Evolutionary conservation across 2,113 vertebrate species (phyloP).

Genomic region (Gasterosteus nipponicus): DNA sequence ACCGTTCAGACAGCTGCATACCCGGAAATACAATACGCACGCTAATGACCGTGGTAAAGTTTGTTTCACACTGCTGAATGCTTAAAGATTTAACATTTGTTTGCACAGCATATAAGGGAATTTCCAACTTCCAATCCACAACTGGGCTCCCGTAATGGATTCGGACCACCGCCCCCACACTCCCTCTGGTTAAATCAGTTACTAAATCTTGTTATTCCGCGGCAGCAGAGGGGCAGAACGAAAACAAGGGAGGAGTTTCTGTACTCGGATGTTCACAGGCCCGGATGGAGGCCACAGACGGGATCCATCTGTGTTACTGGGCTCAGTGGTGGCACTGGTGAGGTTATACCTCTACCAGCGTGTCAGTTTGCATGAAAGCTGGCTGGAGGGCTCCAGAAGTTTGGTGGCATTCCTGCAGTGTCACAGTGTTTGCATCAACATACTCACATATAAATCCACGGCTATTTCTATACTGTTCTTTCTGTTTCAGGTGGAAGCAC

Average conservation of each 20-base stretch:
- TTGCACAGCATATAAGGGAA: conserved; percentile 20
- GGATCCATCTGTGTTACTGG: conserved; percentile 4
- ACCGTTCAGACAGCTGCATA: background rate
- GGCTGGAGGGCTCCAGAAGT: background rate
- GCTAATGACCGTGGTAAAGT: background rate
- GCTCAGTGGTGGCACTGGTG: conserved; percentile 5
- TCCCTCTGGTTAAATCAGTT: conserved; percentile 31
- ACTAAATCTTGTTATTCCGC: conserved; percentile 51
- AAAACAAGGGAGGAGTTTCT: conserved; percentile 37
- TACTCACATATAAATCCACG: background rate
- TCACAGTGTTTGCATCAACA: background rate
- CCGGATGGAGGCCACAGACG: too few species aligned
- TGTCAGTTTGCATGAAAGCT: conserved; percentile 8
- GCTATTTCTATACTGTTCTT: background rate
- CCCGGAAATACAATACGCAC: background rate
- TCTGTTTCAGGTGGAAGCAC: background rate
- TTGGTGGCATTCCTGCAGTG: too few species aligned
- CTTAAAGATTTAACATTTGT: conserved; percentile 23
- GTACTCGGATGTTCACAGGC: too few species aligned
- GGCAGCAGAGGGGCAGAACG: conserved; percentile 28
- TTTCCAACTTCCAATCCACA: conserved; percentile 9
- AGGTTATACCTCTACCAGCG: background rate
- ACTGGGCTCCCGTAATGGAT: conserved; percentile 7
- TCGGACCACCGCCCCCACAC: background rate
- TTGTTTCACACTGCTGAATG: background rate